Base-by-base conservation (phyloP, 2,888 invertebrate genomes). In the Mimumesa dahlbomi region DNA sequence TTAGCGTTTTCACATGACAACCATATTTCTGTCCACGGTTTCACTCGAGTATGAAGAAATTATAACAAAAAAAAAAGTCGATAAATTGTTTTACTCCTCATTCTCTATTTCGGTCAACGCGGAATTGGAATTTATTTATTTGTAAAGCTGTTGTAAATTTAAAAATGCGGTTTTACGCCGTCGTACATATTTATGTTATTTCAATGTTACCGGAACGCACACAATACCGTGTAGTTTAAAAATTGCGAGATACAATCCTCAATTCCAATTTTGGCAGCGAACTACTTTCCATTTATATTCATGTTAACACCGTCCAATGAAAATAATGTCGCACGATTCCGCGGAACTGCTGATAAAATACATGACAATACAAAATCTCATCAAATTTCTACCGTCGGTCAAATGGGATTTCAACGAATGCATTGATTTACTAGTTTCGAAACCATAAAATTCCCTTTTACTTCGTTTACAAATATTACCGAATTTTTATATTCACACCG, bases 241-340 rank as follows among this genome's bases (percentile, higher is more conserved):
- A 67, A 58, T 56, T 25, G 34, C 22, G 36, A 16, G 31, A 25
- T 46, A 43, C 38, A 70, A 53, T 63, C 38, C 42, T 63, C 57
- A 43, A 53, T 52, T 56, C 57, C 56, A 57, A 71, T 70, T 70
- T 45, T 31, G 14, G 9, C 29, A 13, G 9, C 50, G 11, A 18
- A 13, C 57, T 53, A 63, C 63, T 48, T 63, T 58, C 63, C 57
- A 71, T 62, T 63, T 70, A 57, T 63, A 71, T 71, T 63, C 71
- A 34, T 22, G 70, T 53, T 71, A 63, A 63, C 53, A 43, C 31
- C 11, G 34, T 54, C 42, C 53, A 54, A 57, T 63, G 57, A 53
- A 63, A 71, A 63, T 71, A 71, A 71, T 46, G 57, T 53, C 19
- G 16, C 14, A 14, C 53, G 71, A 63, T 54, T 57, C 49, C 34